Conservation (phyloP, 2,888 invertebrate genomes). For the Pachymerium ferrugineum region DNA sequence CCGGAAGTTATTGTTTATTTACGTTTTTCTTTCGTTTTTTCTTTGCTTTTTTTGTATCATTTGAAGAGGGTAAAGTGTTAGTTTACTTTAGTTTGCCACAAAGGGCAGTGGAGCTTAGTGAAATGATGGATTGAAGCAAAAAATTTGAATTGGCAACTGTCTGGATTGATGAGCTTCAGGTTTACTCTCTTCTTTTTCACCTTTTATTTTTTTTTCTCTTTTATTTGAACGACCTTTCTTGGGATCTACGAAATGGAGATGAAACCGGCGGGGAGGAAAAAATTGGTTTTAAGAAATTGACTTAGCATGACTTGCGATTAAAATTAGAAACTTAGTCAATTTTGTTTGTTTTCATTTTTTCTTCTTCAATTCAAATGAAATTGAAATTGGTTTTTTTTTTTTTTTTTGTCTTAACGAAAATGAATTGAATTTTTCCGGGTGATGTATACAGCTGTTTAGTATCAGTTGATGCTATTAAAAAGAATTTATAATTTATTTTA, state of each 20-base stretch:
- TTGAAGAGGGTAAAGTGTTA: not conserved
- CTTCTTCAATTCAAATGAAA: not conserved
- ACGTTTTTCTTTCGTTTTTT: no score
- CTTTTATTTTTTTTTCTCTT: not conserved
- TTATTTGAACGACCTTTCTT: not conserved
- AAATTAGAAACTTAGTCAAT: not conserved
- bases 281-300: not conserved
- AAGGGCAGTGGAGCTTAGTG: not conserved
- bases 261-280: not conserved
- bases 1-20: no score
- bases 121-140: constrained; percentile 6
- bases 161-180: not conserved
- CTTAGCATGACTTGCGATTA: not conserved
- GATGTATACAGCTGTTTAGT: no score
- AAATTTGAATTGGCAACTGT: not conserved
- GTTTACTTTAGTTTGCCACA: constrained; percentile 6
- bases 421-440: no score
- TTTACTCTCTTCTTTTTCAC: not conserved
- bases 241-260: not conserved
- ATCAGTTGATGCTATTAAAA: not conserved
- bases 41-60: not conserved
- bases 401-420: no score
- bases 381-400: not conserved
- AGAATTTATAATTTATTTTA: not conserved
- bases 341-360: not conserved